These are phyloP conservation scores for Platanista minor DNA, from an alignment of 2,113 vertebrate genomes.

Conservation along the genomic window DNA sequence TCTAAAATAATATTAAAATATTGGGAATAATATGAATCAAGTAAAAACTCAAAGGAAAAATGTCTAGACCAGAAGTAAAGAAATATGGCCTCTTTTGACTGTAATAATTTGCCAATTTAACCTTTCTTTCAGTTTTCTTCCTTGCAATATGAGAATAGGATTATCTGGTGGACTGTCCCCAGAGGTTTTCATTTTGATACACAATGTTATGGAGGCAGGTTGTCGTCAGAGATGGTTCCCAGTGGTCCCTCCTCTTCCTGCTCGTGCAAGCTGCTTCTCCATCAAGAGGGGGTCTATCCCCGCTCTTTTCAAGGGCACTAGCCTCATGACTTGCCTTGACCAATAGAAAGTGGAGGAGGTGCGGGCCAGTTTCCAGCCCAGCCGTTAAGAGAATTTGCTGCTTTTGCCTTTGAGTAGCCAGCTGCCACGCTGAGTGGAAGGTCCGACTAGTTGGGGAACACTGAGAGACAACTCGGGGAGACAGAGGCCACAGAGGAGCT, in stretches of 20 bases:
- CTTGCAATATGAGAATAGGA: neutral
- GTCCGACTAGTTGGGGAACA: neutral
- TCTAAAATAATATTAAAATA: neutral
- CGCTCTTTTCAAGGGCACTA: accelerated
- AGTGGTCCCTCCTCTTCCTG: neutral
- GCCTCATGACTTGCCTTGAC: neutral
- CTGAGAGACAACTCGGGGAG: neutral
- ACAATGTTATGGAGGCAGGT: neutral
- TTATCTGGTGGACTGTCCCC: too few species aligned
- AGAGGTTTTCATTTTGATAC: neutral
- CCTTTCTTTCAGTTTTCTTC: neutral
- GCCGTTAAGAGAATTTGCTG: neutral
- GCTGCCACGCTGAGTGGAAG: neutral
- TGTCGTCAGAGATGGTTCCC: neutral
- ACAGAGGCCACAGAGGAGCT: neutral
- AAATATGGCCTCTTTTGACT: neutral
- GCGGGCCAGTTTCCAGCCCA: neutral
- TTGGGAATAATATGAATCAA: neutral
- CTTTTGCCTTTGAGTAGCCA: neutral
- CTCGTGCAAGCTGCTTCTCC: neutral
- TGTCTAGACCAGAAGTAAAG: neutral
- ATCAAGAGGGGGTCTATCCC: neutral
- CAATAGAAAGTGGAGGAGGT: neutral
- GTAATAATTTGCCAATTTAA: neutral
- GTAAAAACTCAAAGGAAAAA: neutral